Evolutionary conservation across 2,888 invertebrate genomes (phyloP), one percentile per base, ranked within the genome.

Genomic region (Pristionchus maxplancki): DNA sequence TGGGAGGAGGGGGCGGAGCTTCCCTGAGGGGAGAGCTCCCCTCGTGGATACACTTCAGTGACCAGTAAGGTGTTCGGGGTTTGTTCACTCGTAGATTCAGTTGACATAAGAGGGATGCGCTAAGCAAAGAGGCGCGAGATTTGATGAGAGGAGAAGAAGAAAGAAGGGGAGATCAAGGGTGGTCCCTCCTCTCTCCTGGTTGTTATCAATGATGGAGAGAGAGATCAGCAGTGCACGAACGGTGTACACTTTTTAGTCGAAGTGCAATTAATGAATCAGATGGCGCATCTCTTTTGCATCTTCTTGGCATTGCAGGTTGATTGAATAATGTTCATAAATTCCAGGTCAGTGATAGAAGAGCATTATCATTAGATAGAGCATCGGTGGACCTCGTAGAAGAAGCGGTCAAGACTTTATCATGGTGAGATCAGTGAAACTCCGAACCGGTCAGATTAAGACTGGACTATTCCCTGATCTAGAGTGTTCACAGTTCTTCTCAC

Each of bases 81-180:
- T 15, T 71, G 71, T 71, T 71, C 82, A 82, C 28, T 48, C 40
- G 20, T n/a, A 88, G 89, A 67, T 62, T 81, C 85, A 89, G 89
- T 88, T 88, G 53, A 84, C 87, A 86, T 88, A 34, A 64, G 84
- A 44, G 74, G 31, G 31, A 82, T 71, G 88, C 86, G 88, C 86
- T 86, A 88, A 87, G 89, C 86, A 88, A 89, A 89, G 88, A 84
- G 58, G 71, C 50, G 37, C 71, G 83, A 85, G 89, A 89, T 88
- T 89, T 86, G 82, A 88, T 31, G 83, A 53, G 20, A 53, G 74
- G 67, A 34, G 74, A 34, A 81, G 62, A 81, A 58, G 78, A n/a
- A 58, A 48, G 31, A 53, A 40, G 44, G 37, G 86, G 44, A 78
- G 78, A 78, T 78, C 82, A 83, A 82, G 74, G 87, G 84, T 37